These are phyloP conservation scores for Chloropsis cyanopogon DNA, from an alignment of 2,113 vertebrate genomes.

Conservation along the genomic window DNA sequence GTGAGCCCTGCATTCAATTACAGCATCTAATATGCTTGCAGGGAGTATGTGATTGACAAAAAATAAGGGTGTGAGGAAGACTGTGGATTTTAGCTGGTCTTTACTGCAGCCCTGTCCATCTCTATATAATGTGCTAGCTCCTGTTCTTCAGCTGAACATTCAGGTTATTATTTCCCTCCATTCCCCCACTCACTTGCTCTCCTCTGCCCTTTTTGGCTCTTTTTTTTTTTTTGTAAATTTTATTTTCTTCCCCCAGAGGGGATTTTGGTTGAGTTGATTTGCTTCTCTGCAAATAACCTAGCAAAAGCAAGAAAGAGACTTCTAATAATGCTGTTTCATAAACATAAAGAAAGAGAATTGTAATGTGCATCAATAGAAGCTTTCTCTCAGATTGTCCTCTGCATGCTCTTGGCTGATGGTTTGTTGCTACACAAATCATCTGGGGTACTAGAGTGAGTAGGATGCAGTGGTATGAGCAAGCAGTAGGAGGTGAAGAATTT, in stretches of 20 bases:
- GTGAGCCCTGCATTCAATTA: neutral
- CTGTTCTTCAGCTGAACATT: neutral
- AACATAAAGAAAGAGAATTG: slow-evolving; percentile 25
- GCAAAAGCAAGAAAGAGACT: slow-evolving; percentile 15
- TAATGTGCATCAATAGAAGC: slow-evolving; percentile 21
- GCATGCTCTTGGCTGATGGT: neutral
- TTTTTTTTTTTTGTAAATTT: too few species aligned
- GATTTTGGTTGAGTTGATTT: slow-evolving; percentile 1
- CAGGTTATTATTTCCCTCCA: neutral
- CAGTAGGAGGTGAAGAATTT: slow-evolving; percentile 55
- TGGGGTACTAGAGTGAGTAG: neutral
- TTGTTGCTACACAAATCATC: neutral
- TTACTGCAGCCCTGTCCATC: neutral
- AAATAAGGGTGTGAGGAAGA: neutral
- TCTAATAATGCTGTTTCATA: slow-evolving; percentile 24
- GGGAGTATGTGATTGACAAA: neutral
- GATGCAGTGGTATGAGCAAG: slow-evolving; percentile 41
- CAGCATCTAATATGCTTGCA: neutral
- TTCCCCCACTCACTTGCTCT: neutral
- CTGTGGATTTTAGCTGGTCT: neutral
- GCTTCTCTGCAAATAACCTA: neutral
- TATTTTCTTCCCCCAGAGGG: neutral
- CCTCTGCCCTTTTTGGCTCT: neutral
- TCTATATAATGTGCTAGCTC: neutral
- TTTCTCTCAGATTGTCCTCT: slow-evolving; percentile 23